Evolutionary conservation across 35 echinoderm and acorn worm species (phyloP), one percentile per base, ranked within the genome.

Genomic region (Lytechinus pictus): DNA sequence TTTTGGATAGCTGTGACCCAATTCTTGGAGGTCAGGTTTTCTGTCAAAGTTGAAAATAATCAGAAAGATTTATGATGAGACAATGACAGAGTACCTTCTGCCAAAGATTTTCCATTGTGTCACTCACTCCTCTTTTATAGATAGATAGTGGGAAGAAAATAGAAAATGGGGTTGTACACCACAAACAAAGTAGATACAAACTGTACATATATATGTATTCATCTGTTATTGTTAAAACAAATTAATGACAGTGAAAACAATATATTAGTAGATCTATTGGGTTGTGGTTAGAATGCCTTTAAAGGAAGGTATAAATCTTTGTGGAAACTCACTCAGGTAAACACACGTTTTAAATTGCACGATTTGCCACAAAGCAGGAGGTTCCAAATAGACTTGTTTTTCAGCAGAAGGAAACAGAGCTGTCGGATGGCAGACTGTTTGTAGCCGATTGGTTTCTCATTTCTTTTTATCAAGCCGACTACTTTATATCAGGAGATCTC

Each of bases 321-420:
- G 66, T 79, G 66, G 66, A 79, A 79, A n/a, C 16, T 24, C 66
- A 79, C 66, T 79, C 66, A 16, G 66, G 66, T 79, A 79, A 79
- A 79, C 66, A 79, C 66, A 79, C 16, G 66, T 79, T 79, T 79
- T 79, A 79, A 79, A 79, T 79, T 79, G 66, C 66, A 79, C 66
- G 5, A 79, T 79, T 16, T 14, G 19, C 66, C 5, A 24, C 19
- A 0, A 79, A n/a, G 66, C 66, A 79, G 66, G 66, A 79, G 19
- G 66, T 79, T 79, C 16, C 16, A 79, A 6, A 79, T 6, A 24
- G 66, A 79, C 66, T 79, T 79, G 66, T 79, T 79, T 79, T 79
- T 16, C 66, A 79, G 66, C 66, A 79, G 66, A 16, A 79, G 66
- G 66, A 79, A 79, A 79, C 66, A 6, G 66, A 24, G 14, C 19